Evolutionary conservation across 2,888 invertebrate species (phyloP).

Genomic region (Troilus luridus): DNA sequence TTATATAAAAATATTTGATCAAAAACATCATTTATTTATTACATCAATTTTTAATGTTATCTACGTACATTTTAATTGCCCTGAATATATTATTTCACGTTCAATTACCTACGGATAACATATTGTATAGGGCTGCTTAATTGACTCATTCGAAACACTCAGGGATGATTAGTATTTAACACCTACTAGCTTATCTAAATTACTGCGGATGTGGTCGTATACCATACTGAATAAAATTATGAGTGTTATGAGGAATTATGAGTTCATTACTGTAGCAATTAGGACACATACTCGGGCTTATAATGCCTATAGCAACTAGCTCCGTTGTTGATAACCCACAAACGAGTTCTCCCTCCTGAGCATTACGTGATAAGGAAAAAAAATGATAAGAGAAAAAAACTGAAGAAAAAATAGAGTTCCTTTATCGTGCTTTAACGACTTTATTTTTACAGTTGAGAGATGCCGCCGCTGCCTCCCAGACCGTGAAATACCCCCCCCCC

Average conservation of each 20-base stretch:
- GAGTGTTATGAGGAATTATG: background rate
- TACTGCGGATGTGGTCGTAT: background rate
- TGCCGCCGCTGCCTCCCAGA: slow-evolving; percentile 24
- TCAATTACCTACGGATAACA: background rate
- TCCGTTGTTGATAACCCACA: slow-evolving; percentile 5
- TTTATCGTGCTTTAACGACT: slow-evolving; percentile 44
- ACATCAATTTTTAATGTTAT: no score
- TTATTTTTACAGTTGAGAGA: slow-evolving; percentile 49
- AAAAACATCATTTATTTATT: no score
- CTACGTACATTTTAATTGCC: no score
- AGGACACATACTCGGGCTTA: background rate
- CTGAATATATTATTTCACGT: background rate
- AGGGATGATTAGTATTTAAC: background rate
- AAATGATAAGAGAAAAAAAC: background rate
- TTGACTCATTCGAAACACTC: background rate
- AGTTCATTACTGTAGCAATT: slow-evolving; percentile 35
- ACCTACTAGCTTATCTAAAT: slow-evolving; percentile 19
- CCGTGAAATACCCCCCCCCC: slow-evolving; percentile 23
- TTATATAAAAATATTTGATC: no score
- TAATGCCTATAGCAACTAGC: background rate
- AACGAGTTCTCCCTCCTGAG: slow-evolving; percentile 26
- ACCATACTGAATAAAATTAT: background rate
- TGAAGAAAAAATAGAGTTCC: slow-evolving; percentile 21
- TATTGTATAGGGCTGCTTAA: background rate
- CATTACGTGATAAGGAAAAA: slow-evolving; percentile 34